phyloP scores from a whole-genome alignment of 2,888 invertebrate genomes.

The Drosophila fulvimacula region DNA sequence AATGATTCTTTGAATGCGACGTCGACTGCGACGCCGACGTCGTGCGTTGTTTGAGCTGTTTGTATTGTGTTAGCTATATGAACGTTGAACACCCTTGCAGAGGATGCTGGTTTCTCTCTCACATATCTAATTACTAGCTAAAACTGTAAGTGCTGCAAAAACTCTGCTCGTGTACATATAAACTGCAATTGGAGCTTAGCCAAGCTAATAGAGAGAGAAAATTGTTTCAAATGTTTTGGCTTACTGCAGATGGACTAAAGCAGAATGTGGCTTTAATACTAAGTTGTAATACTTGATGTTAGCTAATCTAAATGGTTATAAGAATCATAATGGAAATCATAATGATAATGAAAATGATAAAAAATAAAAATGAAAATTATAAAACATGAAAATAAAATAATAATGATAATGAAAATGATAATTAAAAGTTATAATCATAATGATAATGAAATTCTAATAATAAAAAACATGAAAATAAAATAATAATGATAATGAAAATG shows the following conservation, averaged over 20 bases:
- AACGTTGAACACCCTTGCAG: constrained; percentile 18
- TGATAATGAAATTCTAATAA: neutral
- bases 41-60: constrained; percentile 20
- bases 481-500: neutral
- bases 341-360: neutral
- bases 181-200: neutral
- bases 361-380: no score
- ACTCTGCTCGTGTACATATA: neutral
- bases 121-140: neutral
- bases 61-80: neutral
- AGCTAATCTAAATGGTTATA: no score
- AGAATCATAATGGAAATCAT: neutral
- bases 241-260: neutral
- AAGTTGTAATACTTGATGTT: no score
- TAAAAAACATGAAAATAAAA: neutral
- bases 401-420: neutral
- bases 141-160: neutral
- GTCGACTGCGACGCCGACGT: constrained; percentile 25
- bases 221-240: neutral
- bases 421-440: neutral
- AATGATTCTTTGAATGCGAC: constrained; percentile 39
- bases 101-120: neutral
- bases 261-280: no score
- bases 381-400: neutral
- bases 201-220: neutral